These are phyloP conservation scores for Magallana angulata DNA, from an alignment of 1,140 invertebrate species.

Conservation along the genomic window DNA sequence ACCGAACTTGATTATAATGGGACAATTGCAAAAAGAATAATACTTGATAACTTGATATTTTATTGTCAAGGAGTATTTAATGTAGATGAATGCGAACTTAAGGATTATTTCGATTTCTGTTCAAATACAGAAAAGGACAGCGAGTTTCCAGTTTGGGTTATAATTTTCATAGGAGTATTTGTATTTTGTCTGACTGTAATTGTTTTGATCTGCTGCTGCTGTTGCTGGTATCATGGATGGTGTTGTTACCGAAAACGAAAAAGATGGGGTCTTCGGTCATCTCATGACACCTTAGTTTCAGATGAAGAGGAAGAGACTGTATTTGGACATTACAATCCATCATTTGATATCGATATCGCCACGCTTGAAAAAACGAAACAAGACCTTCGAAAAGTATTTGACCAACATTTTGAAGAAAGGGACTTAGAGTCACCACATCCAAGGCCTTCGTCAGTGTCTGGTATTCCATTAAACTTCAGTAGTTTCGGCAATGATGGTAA, in stretches of 20 bases:
- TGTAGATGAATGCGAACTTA: slow-evolving; percentile 57
- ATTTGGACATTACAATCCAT: not conserved
- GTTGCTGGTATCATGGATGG: slow-evolving; percentile 38
- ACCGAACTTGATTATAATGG: slow-evolving; percentile 35
- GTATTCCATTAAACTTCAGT: too few species aligned
- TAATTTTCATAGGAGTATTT: not conserved
- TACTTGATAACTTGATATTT: slow-evolving; percentile 55
- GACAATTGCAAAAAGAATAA: slow-evolving; percentile 40
- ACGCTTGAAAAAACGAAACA: not conserved
- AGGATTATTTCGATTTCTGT: slow-evolving; percentile 65
- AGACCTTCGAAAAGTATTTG: not conserved
- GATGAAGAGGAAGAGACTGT: not conserved
- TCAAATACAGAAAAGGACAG: slow-evolving; percentile 40
- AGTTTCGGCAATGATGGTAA: too few species aligned
- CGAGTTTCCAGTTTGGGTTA: slow-evolving; percentile 37
- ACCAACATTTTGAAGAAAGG: not conserved
- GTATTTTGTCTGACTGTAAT: slow-evolving; percentile 26
- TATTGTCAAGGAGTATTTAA: slow-evolving; percentile 62
- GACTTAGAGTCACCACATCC: not conserved
- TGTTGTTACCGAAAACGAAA: slow-evolving; percentile 37
- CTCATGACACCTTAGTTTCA: not conserved
- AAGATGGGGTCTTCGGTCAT: too few species aligned
- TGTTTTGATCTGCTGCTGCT: slow-evolving; percentile 39
- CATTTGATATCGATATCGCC: not conserved
- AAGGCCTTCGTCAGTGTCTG: too few species aligned